A percentile compares a stretch with the other conserved stretches of the same genome.
Evolutionary conservation across 2,113 vertebrate genomes (phyloP).

Genomic region (Nothocercus nigrocapillus): DNA sequence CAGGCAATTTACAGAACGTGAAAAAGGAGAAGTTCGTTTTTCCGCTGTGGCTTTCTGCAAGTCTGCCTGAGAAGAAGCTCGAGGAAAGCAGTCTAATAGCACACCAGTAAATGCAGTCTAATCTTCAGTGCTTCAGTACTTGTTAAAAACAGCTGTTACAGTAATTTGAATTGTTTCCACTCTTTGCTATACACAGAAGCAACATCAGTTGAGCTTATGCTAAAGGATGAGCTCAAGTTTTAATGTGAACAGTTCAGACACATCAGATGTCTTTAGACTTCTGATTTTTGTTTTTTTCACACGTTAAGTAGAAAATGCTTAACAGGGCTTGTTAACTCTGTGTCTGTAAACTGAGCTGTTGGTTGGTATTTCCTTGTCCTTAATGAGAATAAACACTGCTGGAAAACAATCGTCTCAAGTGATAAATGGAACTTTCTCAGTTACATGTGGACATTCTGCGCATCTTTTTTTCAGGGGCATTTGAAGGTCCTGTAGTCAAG

Average conservation of each 20-base stretch:
- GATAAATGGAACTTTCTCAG: not conserved
- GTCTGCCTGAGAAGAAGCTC: conserved; percentile 70
- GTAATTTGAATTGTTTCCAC: conserved; percentile 51
- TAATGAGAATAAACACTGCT: conserved; percentile 78
- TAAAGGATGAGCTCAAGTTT: conserved; percentile 45
- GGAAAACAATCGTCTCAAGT: conserved; percentile 20
- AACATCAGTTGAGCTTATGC: conserved; percentile 60
- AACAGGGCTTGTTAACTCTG: conserved; percentile 70
- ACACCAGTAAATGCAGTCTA: conserved; percentile 56
- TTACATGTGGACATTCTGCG: not conserved
- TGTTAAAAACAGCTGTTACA: conserved; percentile 64
- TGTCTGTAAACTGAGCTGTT: conserved; percentile 71
- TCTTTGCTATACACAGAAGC: conserved; percentile 43
- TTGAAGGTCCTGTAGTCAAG: not conserved
- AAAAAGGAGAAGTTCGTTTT: conserved; percentile 93
- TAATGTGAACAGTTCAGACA: conserved; percentile 49
- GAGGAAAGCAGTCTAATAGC: conserved; percentile 34
- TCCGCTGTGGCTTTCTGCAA: conserved; percentile 93
- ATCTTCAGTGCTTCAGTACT: conserved; percentile 69
- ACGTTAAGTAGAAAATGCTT: conserved; percentile 70
- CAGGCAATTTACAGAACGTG: conserved; percentile 89
- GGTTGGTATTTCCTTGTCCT: conserved; percentile 74
- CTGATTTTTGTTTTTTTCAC: conserved; percentile 46
- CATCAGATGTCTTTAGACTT: conserved; percentile 33
- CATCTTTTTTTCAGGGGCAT: not conserved